These are phyloP conservation scores for Sarcophaga variegata DNA, from an alignment of 2,888 invertebrate genomes.

Conservation along the genomic window DNA sequence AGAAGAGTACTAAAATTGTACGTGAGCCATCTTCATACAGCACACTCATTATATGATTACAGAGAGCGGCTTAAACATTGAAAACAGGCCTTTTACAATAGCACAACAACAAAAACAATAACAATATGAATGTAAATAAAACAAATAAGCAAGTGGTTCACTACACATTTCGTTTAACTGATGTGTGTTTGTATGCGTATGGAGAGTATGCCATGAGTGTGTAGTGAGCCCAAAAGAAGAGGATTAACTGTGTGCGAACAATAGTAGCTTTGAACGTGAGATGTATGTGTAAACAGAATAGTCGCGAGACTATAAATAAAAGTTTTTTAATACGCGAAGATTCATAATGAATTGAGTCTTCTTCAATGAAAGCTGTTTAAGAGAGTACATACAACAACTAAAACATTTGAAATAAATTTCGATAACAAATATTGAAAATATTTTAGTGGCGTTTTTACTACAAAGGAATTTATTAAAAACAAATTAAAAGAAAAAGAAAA, in stretches of 20 bases:
- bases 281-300: neutral
- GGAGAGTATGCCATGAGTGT: too few species aligned
- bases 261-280: neutral
- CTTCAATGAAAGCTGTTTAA: constrained; percentile 53
- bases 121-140: too few species aligned
- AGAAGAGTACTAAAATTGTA: constrained; percentile 1
- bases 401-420: constrained; percentile 3
- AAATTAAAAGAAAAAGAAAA: neutral
- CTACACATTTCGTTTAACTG: too few species aligned
- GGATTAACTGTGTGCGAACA: neutral
- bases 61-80: constrained; percentile 32
- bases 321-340: constrained; percentile 58
- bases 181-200: too few species aligned
- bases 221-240: neutral
- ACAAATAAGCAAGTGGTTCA: too few species aligned
- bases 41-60: too few species aligned
- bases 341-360: constrained; percentile 65
- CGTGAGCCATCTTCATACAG: constrained; percentile 44
- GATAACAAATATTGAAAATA: neutral
- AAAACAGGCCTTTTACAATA: constrained; percentile 46
- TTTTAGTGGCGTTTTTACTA: constrained; percentile 26
- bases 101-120: constrained; percentile 21
- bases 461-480: constrained; percentile 10
- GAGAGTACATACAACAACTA: neutral
- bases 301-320: constrained; percentile 65